Conservation (phyloP, 92 coral and sea anemone genomes). For the Palythoa grandiflora region DNA sequence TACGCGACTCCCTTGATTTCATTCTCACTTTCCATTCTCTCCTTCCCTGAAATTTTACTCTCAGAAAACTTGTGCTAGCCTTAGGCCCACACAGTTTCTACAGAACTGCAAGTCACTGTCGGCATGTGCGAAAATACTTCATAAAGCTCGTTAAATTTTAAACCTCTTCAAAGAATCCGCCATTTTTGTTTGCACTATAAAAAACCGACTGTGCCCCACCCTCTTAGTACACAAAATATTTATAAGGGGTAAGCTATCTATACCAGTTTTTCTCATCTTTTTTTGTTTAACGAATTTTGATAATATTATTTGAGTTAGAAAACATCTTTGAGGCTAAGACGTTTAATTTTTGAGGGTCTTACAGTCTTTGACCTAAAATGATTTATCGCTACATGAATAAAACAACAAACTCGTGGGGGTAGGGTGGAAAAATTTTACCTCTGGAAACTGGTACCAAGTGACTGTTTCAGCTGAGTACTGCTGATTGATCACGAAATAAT, state of each 20-base stretch:
- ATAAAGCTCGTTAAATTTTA: no score
- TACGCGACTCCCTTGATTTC: conserved; percentile 32
- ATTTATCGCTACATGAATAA: not conserved
- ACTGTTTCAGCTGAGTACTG: not conserved
- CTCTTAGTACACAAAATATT: conserved; percentile 6
- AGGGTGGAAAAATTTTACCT: not conserved
- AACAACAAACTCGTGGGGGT: not conserved
- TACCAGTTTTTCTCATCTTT: no score
- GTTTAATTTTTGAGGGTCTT: not conserved
- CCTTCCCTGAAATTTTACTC: not conserved
- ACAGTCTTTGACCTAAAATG: not conserved
- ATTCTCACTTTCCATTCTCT: conserved; percentile 8
- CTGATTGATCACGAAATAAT: not conserved
- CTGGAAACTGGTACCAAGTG: conserved; percentile 44
- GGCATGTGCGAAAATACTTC: no score
- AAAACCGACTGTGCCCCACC: not conserved
- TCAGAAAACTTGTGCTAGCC: not conserved
- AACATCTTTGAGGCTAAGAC: not conserved
- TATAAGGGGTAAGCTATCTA: no score
- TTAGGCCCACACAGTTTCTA: not conserved
- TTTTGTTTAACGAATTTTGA: no score
- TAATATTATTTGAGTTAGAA: not conserved
- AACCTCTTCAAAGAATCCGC: conserved; percentile 21
- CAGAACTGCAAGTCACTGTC: not conserved
- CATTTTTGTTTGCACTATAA: conserved; percentile 14